These are phyloP conservation scores for Tursiops truncatus DNA, from an alignment of 2,113 vertebrate genomes.

Conservation along the genomic window DNA sequence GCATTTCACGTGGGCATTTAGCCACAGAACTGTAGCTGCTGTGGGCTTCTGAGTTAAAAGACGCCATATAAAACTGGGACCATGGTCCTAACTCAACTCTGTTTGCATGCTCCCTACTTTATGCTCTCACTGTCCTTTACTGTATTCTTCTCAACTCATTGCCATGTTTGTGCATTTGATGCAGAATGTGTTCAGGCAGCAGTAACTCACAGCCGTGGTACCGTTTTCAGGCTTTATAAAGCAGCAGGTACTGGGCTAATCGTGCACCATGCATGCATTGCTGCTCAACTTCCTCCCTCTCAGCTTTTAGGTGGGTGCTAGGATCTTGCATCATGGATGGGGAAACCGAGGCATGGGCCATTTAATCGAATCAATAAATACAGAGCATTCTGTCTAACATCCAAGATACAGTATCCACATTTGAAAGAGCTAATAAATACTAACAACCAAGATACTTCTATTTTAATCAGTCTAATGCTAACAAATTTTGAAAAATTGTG, in stretches of 20 bases:
- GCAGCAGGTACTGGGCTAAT: background rate
- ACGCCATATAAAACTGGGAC: too few species aligned
- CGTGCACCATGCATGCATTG: accelerated
- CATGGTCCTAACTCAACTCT: background rate
- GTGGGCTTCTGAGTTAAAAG: background rate
- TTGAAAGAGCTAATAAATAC: background rate
- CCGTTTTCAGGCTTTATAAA: background rate
- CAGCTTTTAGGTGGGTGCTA: background rate
- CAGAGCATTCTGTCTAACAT: background rate
- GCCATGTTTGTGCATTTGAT: background rate
- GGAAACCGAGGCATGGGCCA: background rate
- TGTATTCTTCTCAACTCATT: background rate
- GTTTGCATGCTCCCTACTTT: background rate
- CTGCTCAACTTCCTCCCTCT: background rate
- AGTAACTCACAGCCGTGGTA: background rate
- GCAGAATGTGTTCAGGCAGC: background rate
- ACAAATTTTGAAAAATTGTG: background rate
- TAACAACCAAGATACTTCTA: background rate
- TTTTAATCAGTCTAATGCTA: background rate
- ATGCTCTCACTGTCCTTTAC: background rate
- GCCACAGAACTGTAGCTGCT: background rate
- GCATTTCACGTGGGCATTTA: background rate
- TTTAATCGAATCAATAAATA: background rate
- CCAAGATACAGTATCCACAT: background rate
- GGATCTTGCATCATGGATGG: background rate